Evolutionary conservation across 2,113 vertebrate genomes (phyloP).

Genomic region (Bubo bubo): DNA sequence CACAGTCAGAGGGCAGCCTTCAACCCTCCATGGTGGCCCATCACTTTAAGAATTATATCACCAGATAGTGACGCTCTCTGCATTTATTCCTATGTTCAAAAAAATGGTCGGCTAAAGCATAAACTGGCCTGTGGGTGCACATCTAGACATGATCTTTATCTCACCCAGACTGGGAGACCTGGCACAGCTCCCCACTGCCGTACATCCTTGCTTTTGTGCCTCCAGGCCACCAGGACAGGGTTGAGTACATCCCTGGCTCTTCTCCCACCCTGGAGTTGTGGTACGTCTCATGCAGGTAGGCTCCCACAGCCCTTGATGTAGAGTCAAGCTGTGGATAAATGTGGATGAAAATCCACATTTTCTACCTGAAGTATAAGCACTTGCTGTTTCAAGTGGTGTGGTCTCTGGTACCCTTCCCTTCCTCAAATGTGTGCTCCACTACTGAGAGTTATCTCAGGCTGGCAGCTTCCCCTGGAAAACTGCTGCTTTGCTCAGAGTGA

Average conservation of each 20-base stretch:
- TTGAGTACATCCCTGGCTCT: rapidly evolving
- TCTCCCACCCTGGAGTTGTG: not conserved
- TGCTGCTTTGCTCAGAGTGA: not conserved
- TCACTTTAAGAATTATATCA: not conserved
- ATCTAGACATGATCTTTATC: not conserved
- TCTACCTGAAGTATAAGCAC: not conserved
- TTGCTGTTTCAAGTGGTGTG: rapidly evolving
- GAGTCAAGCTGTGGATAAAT: not conserved
- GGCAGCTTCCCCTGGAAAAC: not conserved
- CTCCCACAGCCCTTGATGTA: not conserved
- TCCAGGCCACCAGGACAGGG: not conserved
- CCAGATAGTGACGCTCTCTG: not conserved
- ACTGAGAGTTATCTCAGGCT: not conserved
- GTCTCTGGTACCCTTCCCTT: not conserved
- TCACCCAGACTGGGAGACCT: not conserved
- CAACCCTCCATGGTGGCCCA: rapidly evolving
- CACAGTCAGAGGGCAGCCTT: not conserved
- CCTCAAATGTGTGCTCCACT: not conserved
- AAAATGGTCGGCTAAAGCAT: not conserved
- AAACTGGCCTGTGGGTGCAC: not conserved
- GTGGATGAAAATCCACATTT: rapidly evolving
- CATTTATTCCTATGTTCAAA: not conserved
- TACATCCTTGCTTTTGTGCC: not conserved
- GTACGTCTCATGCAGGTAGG: rapidly evolving
- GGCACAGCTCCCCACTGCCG: not conserved